Base-by-base conservation (phyloP, 2,888 invertebrate species). In the Odontothrips loti region DNA sequence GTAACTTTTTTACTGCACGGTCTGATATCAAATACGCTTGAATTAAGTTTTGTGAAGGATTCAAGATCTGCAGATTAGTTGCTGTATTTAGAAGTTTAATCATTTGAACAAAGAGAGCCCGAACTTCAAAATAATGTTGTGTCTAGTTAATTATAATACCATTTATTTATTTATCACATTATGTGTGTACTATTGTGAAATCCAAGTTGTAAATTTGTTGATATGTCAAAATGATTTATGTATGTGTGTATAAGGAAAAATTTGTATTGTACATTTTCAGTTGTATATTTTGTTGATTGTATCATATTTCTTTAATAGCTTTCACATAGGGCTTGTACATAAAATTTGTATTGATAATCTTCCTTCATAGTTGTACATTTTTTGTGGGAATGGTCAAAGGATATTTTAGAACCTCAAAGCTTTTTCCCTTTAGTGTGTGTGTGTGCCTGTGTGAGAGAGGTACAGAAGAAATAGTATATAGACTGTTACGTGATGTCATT, bases 101-200 rank as follows among this genome's bases (percentile, higher is more conserved):
- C 27, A 10, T 12, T 12, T 23, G 68, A 75, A 27, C 68, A 75
- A 75, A 75, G 68, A 27, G 27, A 27, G 23, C 9, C 12, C 68
- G 27, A 75, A 9, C 23, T 75, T 68, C n/a, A 23, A 23, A 23
- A 27, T 27, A 12, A 75, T 27, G 23, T 23, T 75, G 10, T 27
- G 23, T 75, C 68, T 75, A 75, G 68, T 75, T 75, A 27, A 75
- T 75, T 27, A 4, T 75, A n/a, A 75, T 75, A 75, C 23, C 23
- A 27, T 75, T 75, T 75, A 75, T 75, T 75, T 75, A 75, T 75
- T 75, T 75, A 75, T 75, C 68, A 75, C 68, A 58, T 17, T 58
- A n/a, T 27, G 68, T 27, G 68, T 75, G 68, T 23, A 75, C 23
- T 27, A 23, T 27, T 75, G 68, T 75, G 23, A 75, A 75, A 75